Evolutionary conservation across 2,888 invertebrate species (phyloP), one percentile per base, ranked within the genome.

Genomic region (Nymphalis urticae): DNA sequence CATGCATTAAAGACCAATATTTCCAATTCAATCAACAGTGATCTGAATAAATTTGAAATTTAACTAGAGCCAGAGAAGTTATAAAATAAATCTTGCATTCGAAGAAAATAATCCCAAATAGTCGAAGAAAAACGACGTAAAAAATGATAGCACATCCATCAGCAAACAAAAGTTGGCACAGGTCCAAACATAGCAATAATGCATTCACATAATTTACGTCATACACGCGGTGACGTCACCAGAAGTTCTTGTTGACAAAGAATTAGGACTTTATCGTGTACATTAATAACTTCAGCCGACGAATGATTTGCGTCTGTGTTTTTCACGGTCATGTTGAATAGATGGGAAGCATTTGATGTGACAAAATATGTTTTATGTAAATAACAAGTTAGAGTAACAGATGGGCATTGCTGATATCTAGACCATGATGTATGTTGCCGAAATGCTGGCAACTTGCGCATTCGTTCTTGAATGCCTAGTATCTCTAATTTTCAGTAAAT

Each of bases 171-270:
- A 51, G 50, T 67, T 74, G 72, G 72, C 72, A 32, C 36, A n/a
- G n/a, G 4, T 71, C 73, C 70, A 73, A 64, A 21, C n/a, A 19
- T 42, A 48, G 42, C 62, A 59, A 50, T 50, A 36, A 51, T 70
- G 66, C 64, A 66, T 50, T 70, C 64, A 56, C 17, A 32, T 13
- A 24, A 51, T n/a, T 70, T 54, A 72, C 73, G 73, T 73, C 71
- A 67, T 24, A 36, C 62, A 53, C 24, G 21, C 53, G 61, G 65
- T 71, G 71, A 71, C 71, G 72, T 68, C 47, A 56, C 61, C 64
- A 32, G 56, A 62, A 62, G 36, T n/a, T 58, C 58, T 42, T 51
- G 61, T 62, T 66, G 69, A 71, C 69, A 69, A 66, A 64, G 68
- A 64, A 66, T 54, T 32, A 48, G 54, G 24, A 61, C 53, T 66